Percentiles rank a stretch among this genome's conserved stretches.
phyloP scores from a whole-genome alignment of 2,797 vertebrate genomes.

The Spondyliosoma cantharus region DNA sequence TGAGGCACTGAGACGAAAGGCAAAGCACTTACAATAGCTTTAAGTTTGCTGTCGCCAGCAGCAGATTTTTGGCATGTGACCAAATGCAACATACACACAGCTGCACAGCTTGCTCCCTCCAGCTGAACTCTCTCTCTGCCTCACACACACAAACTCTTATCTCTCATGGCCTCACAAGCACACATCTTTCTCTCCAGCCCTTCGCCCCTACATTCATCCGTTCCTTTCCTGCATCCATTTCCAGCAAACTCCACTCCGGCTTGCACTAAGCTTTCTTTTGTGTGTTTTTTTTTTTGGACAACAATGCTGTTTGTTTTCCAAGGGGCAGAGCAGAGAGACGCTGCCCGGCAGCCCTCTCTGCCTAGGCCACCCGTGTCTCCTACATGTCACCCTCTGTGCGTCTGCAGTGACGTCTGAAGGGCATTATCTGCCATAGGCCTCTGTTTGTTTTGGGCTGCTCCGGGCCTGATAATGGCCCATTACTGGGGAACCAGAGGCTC shows the following conservation, averaged over 20 bases:
- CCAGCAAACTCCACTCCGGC: slow-evolving; percentile 64
- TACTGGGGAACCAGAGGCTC: slow-evolving; percentile 72
- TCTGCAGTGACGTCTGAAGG: slow-evolving; percentile 81
- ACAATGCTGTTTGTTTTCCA: slow-evolving; percentile 78
- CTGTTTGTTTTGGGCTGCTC: slow-evolving; percentile 83
- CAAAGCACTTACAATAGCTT: slow-evolving; percentile 79
- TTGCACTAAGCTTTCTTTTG: slow-evolving; percentile 70
- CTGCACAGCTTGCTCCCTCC: slow-evolving; percentile 61
- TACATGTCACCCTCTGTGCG: slow-evolving; percentile 75
- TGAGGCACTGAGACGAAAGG: slow-evolving; percentile 50
- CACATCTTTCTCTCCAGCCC: slow-evolving; percentile 54
- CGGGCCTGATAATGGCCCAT: slow-evolving; percentile 79
- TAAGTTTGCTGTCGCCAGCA: slow-evolving; percentile 75
- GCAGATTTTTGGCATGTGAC: slow-evolving; percentile 70
- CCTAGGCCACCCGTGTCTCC: slow-evolving; percentile 66
- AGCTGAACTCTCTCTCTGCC: slow-evolving; percentile 47
- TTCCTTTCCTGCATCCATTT: slow-evolving; percentile 69
- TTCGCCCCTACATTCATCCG: slow-evolving; percentile 60
- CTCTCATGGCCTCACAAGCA: slow-evolving; percentile 49
- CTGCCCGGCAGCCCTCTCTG: slow-evolving; percentile 64
- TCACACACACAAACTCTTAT: slow-evolving; percentile 66
- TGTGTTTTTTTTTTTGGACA: slow-evolving; percentile 46
- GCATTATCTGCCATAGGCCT: slow-evolving; percentile 79
- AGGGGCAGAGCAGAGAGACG: slow-evolving; percentile 60
- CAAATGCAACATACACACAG: slow-evolving; percentile 78